Evolutionary conservation across 2,113 vertebrate species (phyloP), one percentile per base, ranked within the genome.

Genomic region (Todiramphus chloris): DNA sequence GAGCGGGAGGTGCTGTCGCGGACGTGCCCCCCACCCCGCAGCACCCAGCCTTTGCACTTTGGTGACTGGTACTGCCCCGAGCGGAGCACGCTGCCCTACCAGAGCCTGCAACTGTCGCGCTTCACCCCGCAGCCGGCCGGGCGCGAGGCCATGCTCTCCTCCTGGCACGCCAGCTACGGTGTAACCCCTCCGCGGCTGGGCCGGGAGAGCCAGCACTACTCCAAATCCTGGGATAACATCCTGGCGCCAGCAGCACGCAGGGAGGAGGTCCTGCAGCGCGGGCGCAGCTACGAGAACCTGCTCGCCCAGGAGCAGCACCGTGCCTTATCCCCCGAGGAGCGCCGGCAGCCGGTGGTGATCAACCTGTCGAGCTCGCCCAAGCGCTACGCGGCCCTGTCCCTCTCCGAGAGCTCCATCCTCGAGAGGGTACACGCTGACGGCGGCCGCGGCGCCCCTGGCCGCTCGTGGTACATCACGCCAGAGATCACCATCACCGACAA

Each of bases 401-500:
- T 99, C 90, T 99, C 99, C 0, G 99, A 99, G 95, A 99, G 98
- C 76, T 99, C 99, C 9, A 97, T 99, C 58, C 96, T 99, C 0
- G 99, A 99, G 89, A 98, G 98, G 77, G 97, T 98, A 39, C 98
- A 98, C 0, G 92, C 87, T 0, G 98, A 98, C 2, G 94, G 98
- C 0, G 97, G 98, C 87, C 98, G 97, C 5, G 98, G 97, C 27
- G 55, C 85, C 55, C 95, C 93, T 1, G 98, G 98, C 67, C 98
- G 98, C 13, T 98, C 98, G 44, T 99, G 99, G 99, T 99, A 98
- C 19, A 98, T 99, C 72, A 99, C 99, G 0, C 99, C 99, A 0
- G 99, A 99, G 97, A 99, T 99, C 95, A 99, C 99, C 83, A 99
- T 99, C 96, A 99, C 99, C 0, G 99, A 99, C 97, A 99, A 99